Evolutionary conservation across 2,113 vertebrate species (phyloP), one percentile per base, ranked within the genome.

Genomic region (Oxygymnocypris stewartii): DNA sequence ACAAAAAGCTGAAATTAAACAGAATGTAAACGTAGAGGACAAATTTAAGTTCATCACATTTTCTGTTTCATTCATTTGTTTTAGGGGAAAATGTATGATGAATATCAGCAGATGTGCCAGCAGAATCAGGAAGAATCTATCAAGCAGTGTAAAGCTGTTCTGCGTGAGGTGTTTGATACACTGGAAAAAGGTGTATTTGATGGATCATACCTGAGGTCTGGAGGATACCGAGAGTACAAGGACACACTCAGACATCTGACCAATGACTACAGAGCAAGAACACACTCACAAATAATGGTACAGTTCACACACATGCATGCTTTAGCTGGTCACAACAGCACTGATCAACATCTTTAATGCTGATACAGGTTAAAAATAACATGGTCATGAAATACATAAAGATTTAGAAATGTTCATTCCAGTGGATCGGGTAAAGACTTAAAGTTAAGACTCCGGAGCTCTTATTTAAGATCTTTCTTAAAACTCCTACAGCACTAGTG

Each of bases 261-360:
- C 14, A 23, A 44, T 1, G 35, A 79, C 25, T 91, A 91, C 84
- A 88, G 74, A 85, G 40, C 16, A 75, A 14, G 20, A 25, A 51
- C 75, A 67, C 4, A 35, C 14, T 86, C 63, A 51, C 85, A 87
- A 14, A 14, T 86, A 2, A 87, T 89, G 90, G 90, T 91, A 78
- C 28, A 71, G 28, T 31, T 31, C 28, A 31, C n/a, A n/a, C n/a
- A 31, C 28, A 31, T 31, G 28, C 28, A 31, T 31, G 28, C 2
- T 31, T 31, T 31, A 31, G 28, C 28, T 31, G n/a, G n/a, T n/a
- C 28, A 31, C 28, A 31, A 31, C 28, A 31, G 28, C 28, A 31
- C 28, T 31, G 28, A 31, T 31, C 2, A 31, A 31, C 28, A 31
- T 31, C 28, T 31, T 31, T 31, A 1, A 31, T 31, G 28, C 28